These are phyloP conservation scores for Riptortus pedestris DNA, from an alignment of 1,140 invertebrate genomes.

Conservation along the genomic window DNA sequence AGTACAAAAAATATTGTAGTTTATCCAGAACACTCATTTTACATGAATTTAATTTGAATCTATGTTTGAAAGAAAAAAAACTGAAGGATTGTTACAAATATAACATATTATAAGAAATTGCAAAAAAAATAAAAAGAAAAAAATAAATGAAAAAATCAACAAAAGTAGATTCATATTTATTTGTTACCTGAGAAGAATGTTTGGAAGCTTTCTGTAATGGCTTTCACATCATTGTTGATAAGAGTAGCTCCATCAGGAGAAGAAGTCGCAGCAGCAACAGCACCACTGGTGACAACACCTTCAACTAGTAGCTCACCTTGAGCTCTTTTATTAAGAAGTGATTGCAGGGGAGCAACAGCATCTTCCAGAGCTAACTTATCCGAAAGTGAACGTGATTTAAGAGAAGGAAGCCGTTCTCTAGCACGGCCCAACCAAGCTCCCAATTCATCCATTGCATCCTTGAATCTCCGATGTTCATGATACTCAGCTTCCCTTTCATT, in stretches of 20 bases:
- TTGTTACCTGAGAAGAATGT: constrained; percentile 56
- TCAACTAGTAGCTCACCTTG: constrained; percentile 81
- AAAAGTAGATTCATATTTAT: too few species aligned
- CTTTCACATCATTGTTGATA: constrained; percentile 73
- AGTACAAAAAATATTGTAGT: too few species aligned
- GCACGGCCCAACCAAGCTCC: constrained; percentile 72
- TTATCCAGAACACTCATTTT: too few species aligned
- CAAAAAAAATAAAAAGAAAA: too few species aligned
- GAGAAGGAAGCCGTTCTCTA: constrained; percentile 75
- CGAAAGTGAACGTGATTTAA: constrained; percentile 71
- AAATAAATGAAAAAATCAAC: too few species aligned
- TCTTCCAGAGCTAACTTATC: constrained; percentile 82
- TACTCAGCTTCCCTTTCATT: constrained; percentile 73
- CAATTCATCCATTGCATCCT: constrained; percentile 80
- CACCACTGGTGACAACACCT: constrained; percentile 70
- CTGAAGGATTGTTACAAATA: too few species aligned
- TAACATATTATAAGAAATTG: too few species aligned
- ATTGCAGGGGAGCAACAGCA: constrained; percentile 72
- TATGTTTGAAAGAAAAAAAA: too few species aligned
- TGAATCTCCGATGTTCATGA: constrained; percentile 75
- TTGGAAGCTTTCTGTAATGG: constrained; percentile 73
- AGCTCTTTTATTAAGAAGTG: constrained; percentile 76
- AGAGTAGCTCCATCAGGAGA: constrained; percentile 60
- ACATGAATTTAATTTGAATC: too few species aligned
- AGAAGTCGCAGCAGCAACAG: constrained; percentile 73